A percentile compares a stretch with the other conserved stretches of the same genome.
Conservation (phyloP, 2,888 invertebrate genomes). For the Torymus tubicola region DNA sequence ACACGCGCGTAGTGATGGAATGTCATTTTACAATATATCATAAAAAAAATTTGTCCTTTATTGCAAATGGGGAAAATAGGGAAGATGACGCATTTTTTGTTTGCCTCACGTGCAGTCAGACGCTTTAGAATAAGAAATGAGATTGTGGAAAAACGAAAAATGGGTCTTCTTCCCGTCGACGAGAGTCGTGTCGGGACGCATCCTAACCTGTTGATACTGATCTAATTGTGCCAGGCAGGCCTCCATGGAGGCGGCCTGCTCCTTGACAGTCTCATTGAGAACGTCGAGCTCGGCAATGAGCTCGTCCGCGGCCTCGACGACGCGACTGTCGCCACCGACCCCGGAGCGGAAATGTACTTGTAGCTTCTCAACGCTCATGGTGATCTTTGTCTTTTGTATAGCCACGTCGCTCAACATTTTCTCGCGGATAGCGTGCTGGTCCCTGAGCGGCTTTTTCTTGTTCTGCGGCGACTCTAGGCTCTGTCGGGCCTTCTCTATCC, state of each 20-base stretch:
- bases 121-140: too few species aligned
- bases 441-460: constrained; percentile 91
- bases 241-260: constrained; percentile 83
- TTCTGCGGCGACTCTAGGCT: constrained; percentile 88
- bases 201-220: constrained; percentile 84
- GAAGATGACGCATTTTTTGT: too few species aligned
- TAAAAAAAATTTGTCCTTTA: too few species aligned
- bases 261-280: constrained; percentile 80
- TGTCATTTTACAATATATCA: too few species aligned
- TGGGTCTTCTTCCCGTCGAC: too few species aligned
- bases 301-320: constrained; percentile 84
- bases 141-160: too few species aligned
- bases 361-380: constrained; percentile 92
- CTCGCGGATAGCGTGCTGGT: constrained; percentile 90
- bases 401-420: constrained; percentile 91
- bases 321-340: constrained; percentile 87
- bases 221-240: constrained; percentile 90
- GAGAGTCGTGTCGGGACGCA: background rate
- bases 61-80: too few species aligned
- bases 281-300: constrained; percentile 84
- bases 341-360: constrained; percentile 94
- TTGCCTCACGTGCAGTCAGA: too few species aligned
- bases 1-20: too few species aligned
- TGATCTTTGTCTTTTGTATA: constrained; percentile 93
- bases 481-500: constrained; percentile 91